Base-by-base conservation (phyloP, 2,888 invertebrate genomes). In the Autographa pulchrina region DNA sequence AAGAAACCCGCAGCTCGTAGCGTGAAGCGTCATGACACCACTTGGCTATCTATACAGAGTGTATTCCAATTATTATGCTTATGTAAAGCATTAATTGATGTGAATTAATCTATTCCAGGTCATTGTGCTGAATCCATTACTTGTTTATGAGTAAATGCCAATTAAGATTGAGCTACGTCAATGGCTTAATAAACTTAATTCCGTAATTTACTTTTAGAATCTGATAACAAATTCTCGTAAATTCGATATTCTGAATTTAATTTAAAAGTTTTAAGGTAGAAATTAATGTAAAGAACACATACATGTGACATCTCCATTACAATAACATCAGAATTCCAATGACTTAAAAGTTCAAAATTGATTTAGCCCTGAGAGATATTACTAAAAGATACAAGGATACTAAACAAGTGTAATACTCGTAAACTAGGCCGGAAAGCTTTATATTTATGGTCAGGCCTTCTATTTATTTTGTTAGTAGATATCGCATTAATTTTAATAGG, bases 371-470 rank as follows among this genome's bases (percentile, higher is more conserved):
- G 59, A 65, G 25, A 64, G 74, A 20, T n/a, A n/a, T 78, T 31
- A 52, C 65, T 41, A 14, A n/a, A 9, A 75, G 62, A 68, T 20
- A 20, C 25, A 56, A 56, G 11, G 54, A 43, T 71, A 68, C 72
- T 48, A 61, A 70, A 70, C 56, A 65, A 64, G 56, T 62, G 52
- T 65, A 54, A 75, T 20, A 11, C 67, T 86, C 83, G 83, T 85
- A 85, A 88, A 88, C 83, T 81, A 80, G 77, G 76, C 77, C 76
- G 82, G 82, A 85, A 79, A 79, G 77, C 81, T 79, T 69, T 64
- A 74, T 87, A 89, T 91, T 90, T 89, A 91, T 86, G 87, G 80
- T 62, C 83, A 71, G 75, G 75, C 85, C 85, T 85, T 86, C 87
- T 89, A 87, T 90, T 89, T 84, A 85, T 86, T 85, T 82, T 80